phyloP scores from a whole-genome alignment of 2,113 vertebrate species.

The Typhlomys cinereus region DNA sequence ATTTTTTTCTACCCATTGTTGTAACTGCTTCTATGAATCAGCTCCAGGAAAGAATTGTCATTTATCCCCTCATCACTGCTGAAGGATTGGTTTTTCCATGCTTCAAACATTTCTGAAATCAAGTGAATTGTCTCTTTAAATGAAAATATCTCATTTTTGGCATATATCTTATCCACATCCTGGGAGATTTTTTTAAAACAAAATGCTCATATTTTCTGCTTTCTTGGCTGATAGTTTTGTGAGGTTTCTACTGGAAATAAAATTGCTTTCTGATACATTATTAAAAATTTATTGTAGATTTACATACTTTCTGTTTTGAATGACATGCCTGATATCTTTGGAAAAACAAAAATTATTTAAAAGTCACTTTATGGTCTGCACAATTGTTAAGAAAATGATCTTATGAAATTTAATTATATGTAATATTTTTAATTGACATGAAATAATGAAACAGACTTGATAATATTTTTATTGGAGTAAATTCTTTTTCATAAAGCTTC shows the following conservation, averaged over 20 bases:
- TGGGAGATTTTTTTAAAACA: not conserved
- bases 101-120: not conserved
- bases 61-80: not conserved
- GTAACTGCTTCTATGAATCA: constrained; percentile 43
- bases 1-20: constrained; percentile 9
- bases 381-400: no score
- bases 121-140: constrained; percentile 33
- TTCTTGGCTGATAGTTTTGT: not conserved
- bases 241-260: not conserved
- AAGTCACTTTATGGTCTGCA: not conserved
- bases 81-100: not conserved
- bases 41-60: not conserved
- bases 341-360: not conserved
- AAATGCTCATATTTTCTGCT: not conserved
- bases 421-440: no score
- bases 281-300: not conserved
- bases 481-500: no score
- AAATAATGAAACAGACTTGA: no score
- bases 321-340: not conserved
- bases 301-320: not conserved
- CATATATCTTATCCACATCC: not conserved
- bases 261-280: not conserved
- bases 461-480: no score
- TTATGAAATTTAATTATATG: no score
- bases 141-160: constrained; percentile 20